phyloP scores from a whole-genome alignment of 2,113 vertebrate species.

The Rhynchopsitta pachyrhyncha region DNA sequence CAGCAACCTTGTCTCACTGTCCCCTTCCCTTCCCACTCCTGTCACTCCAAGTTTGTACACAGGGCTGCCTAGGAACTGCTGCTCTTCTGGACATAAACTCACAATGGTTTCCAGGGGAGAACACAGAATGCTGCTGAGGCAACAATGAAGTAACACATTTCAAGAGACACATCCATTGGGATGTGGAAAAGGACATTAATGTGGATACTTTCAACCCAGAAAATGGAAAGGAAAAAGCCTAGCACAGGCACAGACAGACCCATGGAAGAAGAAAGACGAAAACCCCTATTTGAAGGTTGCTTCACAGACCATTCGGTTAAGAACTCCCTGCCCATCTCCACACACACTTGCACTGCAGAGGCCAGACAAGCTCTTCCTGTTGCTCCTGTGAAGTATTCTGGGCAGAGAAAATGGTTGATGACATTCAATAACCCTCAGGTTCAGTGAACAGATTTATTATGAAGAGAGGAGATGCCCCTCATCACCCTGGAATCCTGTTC shows the following conservation, averaged over 20 bases:
- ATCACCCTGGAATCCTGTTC: background rate
- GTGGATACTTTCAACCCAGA: background rate
- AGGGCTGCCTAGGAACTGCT: background rate
- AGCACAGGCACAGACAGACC: background rate
- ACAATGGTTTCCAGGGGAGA: conserved; percentile 37
- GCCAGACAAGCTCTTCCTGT: background rate
- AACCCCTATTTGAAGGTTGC: background rate
- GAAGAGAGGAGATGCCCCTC: background rate
- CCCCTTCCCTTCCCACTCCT: background rate
- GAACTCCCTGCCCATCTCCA: background rate
- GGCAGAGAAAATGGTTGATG: background rate
- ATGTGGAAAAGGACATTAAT: background rate
- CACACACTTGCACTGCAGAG: background rate
- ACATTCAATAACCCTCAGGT: background rate
- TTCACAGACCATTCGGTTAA: background rate
- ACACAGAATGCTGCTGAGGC: background rate
- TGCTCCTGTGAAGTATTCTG: background rate
- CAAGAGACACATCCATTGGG: background rate
- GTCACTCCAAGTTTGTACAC: background rate
- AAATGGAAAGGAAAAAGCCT: background rate
- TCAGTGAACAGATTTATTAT: background rate
- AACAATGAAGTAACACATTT: background rate
- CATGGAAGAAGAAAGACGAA: background rate
- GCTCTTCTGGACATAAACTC: background rate
- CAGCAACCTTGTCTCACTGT: background rate